A percentile compares a stretch with the other conserved stretches of the same genome.
These are phyloP conservation scores for Tringa solitaria DNA, from an alignment of 2,113 vertebrate genomes.

Conservation along the genomic window DNA sequence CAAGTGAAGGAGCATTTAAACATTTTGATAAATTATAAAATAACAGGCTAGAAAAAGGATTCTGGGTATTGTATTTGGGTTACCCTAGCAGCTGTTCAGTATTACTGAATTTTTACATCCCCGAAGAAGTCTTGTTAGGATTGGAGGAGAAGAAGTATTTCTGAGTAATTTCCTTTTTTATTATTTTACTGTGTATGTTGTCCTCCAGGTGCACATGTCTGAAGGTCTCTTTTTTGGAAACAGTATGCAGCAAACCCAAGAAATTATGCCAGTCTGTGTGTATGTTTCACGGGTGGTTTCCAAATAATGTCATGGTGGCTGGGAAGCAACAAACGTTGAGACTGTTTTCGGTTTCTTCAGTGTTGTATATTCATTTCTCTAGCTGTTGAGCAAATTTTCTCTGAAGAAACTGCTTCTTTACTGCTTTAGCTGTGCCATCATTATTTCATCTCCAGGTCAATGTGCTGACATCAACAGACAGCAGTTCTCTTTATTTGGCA, in stretches of 20 bases:
- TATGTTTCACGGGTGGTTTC: background rate
- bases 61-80: constrained; percentile 5
- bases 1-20: background rate
- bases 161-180: background rate
- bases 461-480: background rate
- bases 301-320: background rate
- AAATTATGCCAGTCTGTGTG: background rate
- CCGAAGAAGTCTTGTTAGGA: background rate
- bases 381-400: constrained; percentile 9
- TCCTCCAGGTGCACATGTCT: constrained; percentile 9
- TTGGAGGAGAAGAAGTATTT: constrained; percentile 1
- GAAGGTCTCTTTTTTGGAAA: background rate
- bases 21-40: constrained; percentile 27
- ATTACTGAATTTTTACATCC: background rate
- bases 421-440: background rate
- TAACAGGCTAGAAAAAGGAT: background rate
- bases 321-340: background rate
- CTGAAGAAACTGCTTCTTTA: background rate
- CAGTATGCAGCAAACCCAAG: background rate
- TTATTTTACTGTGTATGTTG: background rate
- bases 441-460: background rate
- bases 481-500: background rate
- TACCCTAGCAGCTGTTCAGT: background rate
- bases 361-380: constrained; percentile 1
- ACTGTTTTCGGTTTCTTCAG: constrained; percentile 5